phyloP scores from a whole-genome alignment of 2,888 invertebrate genomes.

The Polietes domitor region DNA sequence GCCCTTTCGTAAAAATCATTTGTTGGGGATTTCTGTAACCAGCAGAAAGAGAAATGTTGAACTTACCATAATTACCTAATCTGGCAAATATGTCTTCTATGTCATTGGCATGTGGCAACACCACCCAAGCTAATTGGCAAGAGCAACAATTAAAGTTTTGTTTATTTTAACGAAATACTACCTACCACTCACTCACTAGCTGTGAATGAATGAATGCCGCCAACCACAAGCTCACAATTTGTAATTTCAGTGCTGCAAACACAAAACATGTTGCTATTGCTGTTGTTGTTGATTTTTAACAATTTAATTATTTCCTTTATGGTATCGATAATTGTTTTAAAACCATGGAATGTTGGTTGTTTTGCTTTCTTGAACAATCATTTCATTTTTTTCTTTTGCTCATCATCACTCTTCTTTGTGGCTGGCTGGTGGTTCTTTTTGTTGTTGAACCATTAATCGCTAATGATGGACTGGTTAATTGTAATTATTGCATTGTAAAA shows the following conservation, averaged over 20 bases:
- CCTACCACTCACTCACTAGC: background rate
- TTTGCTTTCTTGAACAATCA: slow-evolving; percentile 50
- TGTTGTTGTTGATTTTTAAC: slow-evolving; percentile 45
- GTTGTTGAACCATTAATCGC: slow-evolving; percentile 57
- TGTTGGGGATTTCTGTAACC: too few relatives aligned
- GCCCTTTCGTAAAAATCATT: too few relatives aligned
- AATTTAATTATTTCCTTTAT: slow-evolving; percentile 67
- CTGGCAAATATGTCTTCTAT: too few relatives aligned
- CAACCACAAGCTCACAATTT: slow-evolving; percentile 3
- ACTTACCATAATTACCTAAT: too few relatives aligned
- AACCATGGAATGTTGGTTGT: slow-evolving; percentile 50
- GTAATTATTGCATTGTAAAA: slow-evolving; percentile 65
- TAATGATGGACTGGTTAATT: slow-evolving; percentile 63
- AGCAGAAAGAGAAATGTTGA: too few relatives aligned
- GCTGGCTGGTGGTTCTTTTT: slow-evolving; percentile 32
- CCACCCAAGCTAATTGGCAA: background rate
- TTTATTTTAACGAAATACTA: background rate
- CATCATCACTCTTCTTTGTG: slow-evolving; percentile 38
- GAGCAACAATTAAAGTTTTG: background rate
- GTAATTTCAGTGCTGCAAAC: background rate
- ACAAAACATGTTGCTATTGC: background rate
- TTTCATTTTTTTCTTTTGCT: slow-evolving; percentile 19
- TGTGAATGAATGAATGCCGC: too few relatives aligned
- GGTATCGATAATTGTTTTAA: slow-evolving; percentile 61
- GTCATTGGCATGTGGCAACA: background rate